These are phyloP conservation scores for Brachypteracias leptosomus DNA, from an alignment of 2,113 vertebrate species.

Conservation along the genomic window DNA sequence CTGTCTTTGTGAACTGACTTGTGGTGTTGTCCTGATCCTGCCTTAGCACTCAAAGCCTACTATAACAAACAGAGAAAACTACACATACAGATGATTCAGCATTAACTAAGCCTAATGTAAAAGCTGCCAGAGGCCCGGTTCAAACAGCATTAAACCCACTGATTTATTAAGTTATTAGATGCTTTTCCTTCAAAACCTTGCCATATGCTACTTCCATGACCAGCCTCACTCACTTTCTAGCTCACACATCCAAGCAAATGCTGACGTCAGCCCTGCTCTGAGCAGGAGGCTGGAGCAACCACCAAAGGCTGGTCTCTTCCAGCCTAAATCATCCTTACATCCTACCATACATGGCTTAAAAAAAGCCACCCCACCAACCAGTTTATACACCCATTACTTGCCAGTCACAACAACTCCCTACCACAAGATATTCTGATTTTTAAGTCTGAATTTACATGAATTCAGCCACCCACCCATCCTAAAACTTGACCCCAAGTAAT, in stretches of 20 bases:
- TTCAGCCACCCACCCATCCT: background rate
- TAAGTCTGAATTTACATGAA: background rate
- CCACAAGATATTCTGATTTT: background rate
- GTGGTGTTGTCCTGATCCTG: background rate
- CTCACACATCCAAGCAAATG: background rate
- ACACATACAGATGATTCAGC: background rate
- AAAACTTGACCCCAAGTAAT: background rate
- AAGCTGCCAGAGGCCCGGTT: background rate
- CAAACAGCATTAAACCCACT: background rate
- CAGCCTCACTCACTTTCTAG: background rate
- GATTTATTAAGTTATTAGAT: background rate
- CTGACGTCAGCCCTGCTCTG: background rate
- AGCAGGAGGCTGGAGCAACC: background rate
- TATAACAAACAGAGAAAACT: background rate
- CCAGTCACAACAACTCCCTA: background rate
- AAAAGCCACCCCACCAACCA: background rate
- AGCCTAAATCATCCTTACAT: background rate
- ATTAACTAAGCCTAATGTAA: background rate
- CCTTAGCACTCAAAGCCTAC: background rate
- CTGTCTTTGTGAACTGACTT: background rate
- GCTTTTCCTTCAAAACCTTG: background rate
- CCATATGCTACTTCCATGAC: background rate
- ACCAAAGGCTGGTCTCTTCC: background rate
- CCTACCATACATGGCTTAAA: fast-evolving
- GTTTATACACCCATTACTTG: background rate